Base-by-base conservation (phyloP, 2,888 invertebrate species). In the Blomia tropicalis region DNA sequence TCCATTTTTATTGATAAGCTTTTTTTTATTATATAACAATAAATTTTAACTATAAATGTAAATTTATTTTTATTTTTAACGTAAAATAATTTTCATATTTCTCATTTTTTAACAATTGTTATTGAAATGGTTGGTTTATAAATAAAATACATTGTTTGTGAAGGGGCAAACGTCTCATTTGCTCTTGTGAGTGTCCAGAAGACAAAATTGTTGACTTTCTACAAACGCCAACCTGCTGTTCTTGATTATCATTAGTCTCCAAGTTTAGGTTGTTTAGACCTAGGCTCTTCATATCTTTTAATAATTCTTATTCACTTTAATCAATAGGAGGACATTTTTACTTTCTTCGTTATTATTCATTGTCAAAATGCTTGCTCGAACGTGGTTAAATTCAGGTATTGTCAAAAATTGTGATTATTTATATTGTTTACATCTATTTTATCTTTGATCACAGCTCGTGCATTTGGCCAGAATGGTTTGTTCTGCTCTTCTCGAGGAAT, bases 331-430 rank as follows among this genome's bases (percentile, higher is more conserved):
- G n/a, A n/a, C n/a, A n/a, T n/a, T n/a, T n/a, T n/a, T n/a, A n/a
- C n/a, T n/a, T n/a, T n/a, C n/a, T 47, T 47, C 22, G 22, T 22
- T 19, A 11, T 47, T 22, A 11, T 11, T 47, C 23, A 47, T 19
- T 27, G 51, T 47, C 51, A 47, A 54, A 19, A 56, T 56, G 56
- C 56, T 56, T 19, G 56, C 23, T 29, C 56, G 56, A n/a, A n/a
- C n/a, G n/a, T n/a, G n/a, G n/a, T n/a, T n/a, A n/a, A n/a, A n/a
- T n/a, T n/a, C 25, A 56, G 29, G 11, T 56, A 29, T 36, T 36
- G 25, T 5, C 56, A 56, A 36, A 30, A 27, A 17, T 17, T 27
- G 17, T 56, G 2, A 23, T 31, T 29, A 22, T 54, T 54, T 54
- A 5, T 54, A 11, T 36, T 17, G 7, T 36, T 36, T 36, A 36